Conservation (phyloP, 2,113 vertebrate genomes). For the Aramus guarauna region DNA sequence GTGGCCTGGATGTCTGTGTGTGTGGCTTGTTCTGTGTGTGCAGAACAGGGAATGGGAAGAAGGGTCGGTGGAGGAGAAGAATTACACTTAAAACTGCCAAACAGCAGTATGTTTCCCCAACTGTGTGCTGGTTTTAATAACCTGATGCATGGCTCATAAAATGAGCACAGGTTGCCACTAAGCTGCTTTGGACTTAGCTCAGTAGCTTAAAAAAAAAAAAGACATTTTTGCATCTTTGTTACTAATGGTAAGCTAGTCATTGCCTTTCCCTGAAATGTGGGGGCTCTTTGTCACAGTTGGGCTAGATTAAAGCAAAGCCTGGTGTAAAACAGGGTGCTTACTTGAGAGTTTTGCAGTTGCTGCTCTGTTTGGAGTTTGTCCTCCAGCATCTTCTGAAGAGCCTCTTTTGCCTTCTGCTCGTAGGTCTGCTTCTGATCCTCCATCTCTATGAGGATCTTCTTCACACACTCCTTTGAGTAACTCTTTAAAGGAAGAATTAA, state of each 20-base stretch:
- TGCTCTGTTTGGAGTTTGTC: conserved; percentile 81
- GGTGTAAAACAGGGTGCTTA: neutral
- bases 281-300: neutral
- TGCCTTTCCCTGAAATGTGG: neutral
- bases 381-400: conserved; percentile 84
- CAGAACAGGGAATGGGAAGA: neutral
- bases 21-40: neutral
- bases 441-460: conserved; percentile 85
- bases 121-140: neutral
- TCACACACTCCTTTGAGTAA: conserved; percentile 78
- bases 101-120: neutral
- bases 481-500: conserved; percentile 58
- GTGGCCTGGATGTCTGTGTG: neutral
- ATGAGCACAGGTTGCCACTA: neutral
- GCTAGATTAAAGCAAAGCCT: neutral
- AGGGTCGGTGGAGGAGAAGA: neutral
- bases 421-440: conserved; percentile 88
- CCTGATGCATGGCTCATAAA: neutral
- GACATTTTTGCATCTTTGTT: neutral
- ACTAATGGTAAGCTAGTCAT: neutral
- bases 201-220: neutral
- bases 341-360: conserved; percentile 82
- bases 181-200: neutral
- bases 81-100: neutral
- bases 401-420: conserved; percentile 83